Evolutionary conservation across 1,140 invertebrate genomes (phyloP).

Genomic region (Bombus superbus): DNA sequence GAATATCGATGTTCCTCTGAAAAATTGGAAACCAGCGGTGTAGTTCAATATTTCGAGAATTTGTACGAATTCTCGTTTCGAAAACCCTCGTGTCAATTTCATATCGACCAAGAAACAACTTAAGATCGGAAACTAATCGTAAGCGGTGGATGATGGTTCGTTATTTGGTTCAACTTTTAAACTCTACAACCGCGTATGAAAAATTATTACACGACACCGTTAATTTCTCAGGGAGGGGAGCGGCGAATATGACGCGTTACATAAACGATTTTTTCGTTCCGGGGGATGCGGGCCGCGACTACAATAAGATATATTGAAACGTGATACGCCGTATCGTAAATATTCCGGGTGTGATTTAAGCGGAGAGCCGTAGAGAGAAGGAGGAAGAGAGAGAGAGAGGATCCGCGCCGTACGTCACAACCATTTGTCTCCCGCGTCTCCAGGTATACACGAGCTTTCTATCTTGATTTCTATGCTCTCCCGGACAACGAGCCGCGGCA

Average conservation of each 20-base stretch:
- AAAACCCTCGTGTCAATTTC: too few relatives aligned
- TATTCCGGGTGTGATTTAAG: constrained; percentile 70
- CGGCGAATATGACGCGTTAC: constrained; percentile 64
- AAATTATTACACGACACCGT: not conserved
- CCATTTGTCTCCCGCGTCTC: constrained; percentile 69
- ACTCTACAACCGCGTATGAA: not conserved
- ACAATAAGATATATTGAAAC: constrained; percentile 73
- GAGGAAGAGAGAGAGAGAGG: constrained; percentile 51
- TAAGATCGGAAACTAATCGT: too few relatives aligned
- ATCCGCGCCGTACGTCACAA: constrained; percentile 69
- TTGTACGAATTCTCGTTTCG: not conserved
- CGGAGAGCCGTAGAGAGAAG: constrained; percentile 25
- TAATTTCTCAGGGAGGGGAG: constrained; percentile 17
- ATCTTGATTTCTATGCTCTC: constrained; percentile 70
- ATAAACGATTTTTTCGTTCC: constrained; percentile 65
- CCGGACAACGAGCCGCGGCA: constrained; percentile 62
- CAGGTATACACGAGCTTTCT: constrained; percentile 70
- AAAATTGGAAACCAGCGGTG: too few relatives aligned
- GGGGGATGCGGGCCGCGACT: constrained; percentile 45
- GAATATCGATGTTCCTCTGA: too few relatives aligned
- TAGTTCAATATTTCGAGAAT: not conserved
- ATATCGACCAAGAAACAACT: too few relatives aligned
- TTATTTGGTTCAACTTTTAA: not conserved
- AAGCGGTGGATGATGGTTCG: too few relatives aligned
- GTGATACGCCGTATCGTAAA: constrained; percentile 68